Evolutionary conservation across 2,888 invertebrate genomes (phyloP).

Genomic region (Acronicta alni): DNA sequence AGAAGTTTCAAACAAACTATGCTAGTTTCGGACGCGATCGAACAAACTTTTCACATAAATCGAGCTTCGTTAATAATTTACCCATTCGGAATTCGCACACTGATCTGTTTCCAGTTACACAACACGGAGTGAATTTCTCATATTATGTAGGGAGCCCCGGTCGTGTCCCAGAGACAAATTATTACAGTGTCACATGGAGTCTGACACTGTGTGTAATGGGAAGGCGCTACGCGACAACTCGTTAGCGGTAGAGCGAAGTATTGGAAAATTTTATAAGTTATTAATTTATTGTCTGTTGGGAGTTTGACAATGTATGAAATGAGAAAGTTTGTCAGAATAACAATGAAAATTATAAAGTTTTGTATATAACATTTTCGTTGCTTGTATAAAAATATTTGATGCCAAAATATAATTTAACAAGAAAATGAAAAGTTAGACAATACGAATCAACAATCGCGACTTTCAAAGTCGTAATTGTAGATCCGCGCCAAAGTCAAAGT

Average conservation of each 20-base stretch:
- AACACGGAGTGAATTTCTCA: slow-evolving; percentile 44
- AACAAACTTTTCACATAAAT: slow-evolving; percentile 79
- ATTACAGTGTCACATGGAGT: slow-evolving; percentile 36
- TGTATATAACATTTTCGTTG: slow-evolving; percentile 19
- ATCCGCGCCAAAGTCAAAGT: slow-evolving; percentile 24
- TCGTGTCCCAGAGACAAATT: slow-evolving; percentile 37
- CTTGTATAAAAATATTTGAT: slow-evolving; percentile 35
- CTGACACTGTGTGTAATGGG: slow-evolving; percentile 38
- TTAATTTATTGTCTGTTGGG: slow-evolving; percentile 54
- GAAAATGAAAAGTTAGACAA: slow-evolving; percentile 18
- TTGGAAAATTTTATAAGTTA: slow-evolving; percentile 52
- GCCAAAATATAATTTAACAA: slow-evolving; percentile 9
- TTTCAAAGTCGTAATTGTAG: slow-evolving; percentile 35
- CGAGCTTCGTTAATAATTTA: slow-evolving; percentile 78
- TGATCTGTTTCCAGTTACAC: slow-evolving; percentile 54
- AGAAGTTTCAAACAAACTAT: slow-evolving; percentile 64
- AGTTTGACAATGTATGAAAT: slow-evolving; percentile 44
- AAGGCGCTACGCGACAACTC: slow-evolving; percentile 42
- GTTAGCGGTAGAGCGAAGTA: slow-evolving; percentile 50
- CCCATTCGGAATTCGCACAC: slow-evolving; percentile 65
- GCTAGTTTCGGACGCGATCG: slow-evolving; percentile 71
- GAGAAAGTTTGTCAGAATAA: slow-evolving; percentile 39
- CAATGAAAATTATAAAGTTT: slow-evolving; percentile 39
- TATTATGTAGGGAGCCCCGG: slow-evolving; percentile 26
- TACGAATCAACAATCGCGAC: slow-evolving; percentile 18